Evolutionary conservation across 2,888 invertebrate genomes (phyloP), one percentile per base, ranked within the genome.

Genomic region (Drosophila nigritarsus): DNA sequence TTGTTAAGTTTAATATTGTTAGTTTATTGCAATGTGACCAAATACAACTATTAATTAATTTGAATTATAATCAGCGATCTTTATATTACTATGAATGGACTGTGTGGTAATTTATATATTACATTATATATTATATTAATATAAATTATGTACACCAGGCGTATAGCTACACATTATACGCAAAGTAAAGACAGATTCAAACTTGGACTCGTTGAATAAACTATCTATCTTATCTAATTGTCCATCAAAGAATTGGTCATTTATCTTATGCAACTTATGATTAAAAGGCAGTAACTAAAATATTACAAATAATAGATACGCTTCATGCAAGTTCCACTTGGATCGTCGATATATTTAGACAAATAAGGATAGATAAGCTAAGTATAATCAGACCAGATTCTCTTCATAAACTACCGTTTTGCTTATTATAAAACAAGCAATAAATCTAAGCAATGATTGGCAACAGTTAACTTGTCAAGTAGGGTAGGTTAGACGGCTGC

Each of bases 21-120:
- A 32, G 2, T 32, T 0, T 49, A 27, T n/a, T 6, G 3, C 18
- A 27, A 48, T 54, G 11, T 38, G 30, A 32, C 4, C 51, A 56
- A 67, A 74, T 73, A 62, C 38, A 18, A 27, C n/a, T 27, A 7
- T 24, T 32, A 32, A 15, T 36, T 36, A 38, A n/a, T 29, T 6
- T 27, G 18, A 6, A 38, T n/a, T 29, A 38, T 13, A 30, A 51
- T 20, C n/a, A 30, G 3, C 11, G 9, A 34, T 20, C 15, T 24
- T 3, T 1, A 15, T 24, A 15, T 34, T 5, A 34, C 34, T 20
- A 20, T 13, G 24, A 24, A 48, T 24, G 7, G 45, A 24, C 45
- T 24, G 15, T 48, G 48, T 11, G 20, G 42, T 20, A 20, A 11
- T 42, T 42, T 20, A 11, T 9, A 9, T 32, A 32, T 32, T 9